Base-by-base conservation (phyloP, 1,140 invertebrate genomes). In the Gonatopus flavifemur region DNA sequence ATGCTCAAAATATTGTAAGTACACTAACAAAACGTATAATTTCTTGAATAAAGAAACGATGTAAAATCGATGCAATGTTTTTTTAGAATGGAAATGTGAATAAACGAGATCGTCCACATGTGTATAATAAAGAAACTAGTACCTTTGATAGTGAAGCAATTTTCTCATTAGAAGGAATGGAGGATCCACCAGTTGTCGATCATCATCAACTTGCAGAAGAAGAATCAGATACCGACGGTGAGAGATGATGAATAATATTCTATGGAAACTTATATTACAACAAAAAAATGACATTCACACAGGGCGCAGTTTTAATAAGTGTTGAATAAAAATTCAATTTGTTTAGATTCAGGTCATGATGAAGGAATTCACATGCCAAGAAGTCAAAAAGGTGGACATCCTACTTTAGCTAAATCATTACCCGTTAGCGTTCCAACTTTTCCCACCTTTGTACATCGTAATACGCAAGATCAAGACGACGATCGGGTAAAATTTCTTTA, bases 351-450 rank as follows among this genome's bases (percentile, higher is more conserved):
- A 36, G 76, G 67, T 28, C 71, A 77, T 59, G 76, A 79, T 47
- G 79, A 79, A 62, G 74, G 69, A n/a, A 70, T 74, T 32, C 69
- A 79, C 21, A 76, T 80, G 52, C 68, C 71, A 18, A 70, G 74
- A 46, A 52, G 57, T 46, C 65, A 67, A 46, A 64, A 67, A 42
- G 64, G 64, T 43, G 59, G 66, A 15, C 69, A 73, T 55, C 58
- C 67, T n/a, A 75, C 64, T 21, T 59, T 81, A 48, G 81, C 82
- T 18, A 82, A 81, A 64, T 83, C 81, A 15, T 58, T 83, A 24
- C 82, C 82, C 22, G 77, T 83, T 42, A 79, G 73, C 59, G 81
- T 83, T 49, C 82, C 82, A 42, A 63, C 69, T 41, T 82, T 81
- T 57, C 58, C 77, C 41, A 60, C 72, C 5, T 66, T 67, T 25